phyloP scores from a whole-genome alignment of 1,140 invertebrate species.

The Caenorhabditis brenneri region DNA sequence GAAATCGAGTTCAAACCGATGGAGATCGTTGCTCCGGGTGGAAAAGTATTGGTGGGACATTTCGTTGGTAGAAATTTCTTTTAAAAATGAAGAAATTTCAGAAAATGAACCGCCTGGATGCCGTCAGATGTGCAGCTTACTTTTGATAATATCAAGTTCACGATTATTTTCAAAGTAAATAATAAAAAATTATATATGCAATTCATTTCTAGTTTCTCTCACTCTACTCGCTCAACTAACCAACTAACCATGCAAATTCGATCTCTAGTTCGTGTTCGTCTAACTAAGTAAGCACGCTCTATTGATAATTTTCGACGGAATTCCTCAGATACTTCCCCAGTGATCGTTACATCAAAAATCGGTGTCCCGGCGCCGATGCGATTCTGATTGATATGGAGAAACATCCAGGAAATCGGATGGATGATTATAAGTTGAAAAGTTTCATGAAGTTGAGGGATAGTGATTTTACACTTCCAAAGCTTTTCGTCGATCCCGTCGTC shows the following conservation, averaged over 20 bases:
- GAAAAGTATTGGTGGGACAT: not conserved
- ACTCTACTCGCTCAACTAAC: not conserved
- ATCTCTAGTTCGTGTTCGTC: not conserved
- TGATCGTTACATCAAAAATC: slow-evolving; percentile 16
- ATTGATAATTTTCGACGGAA: not conserved
- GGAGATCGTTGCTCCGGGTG: not conserved
- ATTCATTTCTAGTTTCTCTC: not conserved
- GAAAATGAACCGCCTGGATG: not conserved
- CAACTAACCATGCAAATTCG: not conserved
- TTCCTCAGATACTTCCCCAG: slow-evolving; percentile 24
- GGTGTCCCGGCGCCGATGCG: not conserved
- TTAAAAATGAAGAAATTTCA: not conserved
- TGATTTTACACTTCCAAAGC: slow-evolving; percentile 13
- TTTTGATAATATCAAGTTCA: not conserved
- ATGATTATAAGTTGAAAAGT: not conserved
- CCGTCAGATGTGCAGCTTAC: not conserved
- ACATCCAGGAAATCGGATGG: not conserved
- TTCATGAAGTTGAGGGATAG: not conserved
- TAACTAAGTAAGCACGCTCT: not conserved
- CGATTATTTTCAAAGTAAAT: not conserved
- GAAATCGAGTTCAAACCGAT: not conserved
- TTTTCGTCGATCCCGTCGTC: not conserved
- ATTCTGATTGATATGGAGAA: slow-evolving; percentile 23
- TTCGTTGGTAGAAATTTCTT: not conserved
- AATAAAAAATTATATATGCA: not conserved